phyloP scores from a whole-genome alignment of 2,888 invertebrate genomes.

The Branchellion lobata region DNA sequence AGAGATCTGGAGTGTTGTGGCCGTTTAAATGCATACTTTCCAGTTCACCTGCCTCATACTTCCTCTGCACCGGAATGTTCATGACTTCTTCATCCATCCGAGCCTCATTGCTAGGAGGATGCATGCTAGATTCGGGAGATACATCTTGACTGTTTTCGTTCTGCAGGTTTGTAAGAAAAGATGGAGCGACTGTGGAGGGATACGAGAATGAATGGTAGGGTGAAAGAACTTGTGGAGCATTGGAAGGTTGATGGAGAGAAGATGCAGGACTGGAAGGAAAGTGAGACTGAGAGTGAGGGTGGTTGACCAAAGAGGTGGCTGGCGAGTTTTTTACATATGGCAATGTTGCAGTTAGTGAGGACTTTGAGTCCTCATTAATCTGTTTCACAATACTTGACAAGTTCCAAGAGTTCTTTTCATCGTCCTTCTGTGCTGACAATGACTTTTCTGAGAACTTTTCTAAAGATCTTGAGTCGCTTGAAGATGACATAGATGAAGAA shows the following conservation, averaged over 20 bases:
- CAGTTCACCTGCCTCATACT: too few species aligned
- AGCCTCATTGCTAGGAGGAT: too few species aligned
- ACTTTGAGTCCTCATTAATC: background rate
- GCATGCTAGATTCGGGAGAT: background rate
- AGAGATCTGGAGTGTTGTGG: too few species aligned
- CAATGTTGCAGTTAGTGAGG: too few species aligned
- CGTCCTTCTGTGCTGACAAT: background rate
- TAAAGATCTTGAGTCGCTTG: background rate
- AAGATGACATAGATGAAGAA: background rate
- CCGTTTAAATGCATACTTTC: too few species aligned
- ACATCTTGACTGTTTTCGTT: constrained; percentile 2
- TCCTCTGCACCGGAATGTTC: too few species aligned
- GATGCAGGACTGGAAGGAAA: background rate
- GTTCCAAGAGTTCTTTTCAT: background rate
- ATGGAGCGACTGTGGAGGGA: background rate
- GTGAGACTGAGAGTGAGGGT: background rate
- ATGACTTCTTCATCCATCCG: too few species aligned
- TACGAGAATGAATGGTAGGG: background rate
- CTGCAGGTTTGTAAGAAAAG: background rate
- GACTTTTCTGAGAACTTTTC: background rate
- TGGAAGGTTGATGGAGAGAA: background rate
- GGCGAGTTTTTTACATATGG: background rate
- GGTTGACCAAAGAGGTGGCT: background rate
- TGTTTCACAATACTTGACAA: background rate
- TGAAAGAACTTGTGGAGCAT: background rate